Evolutionary conservation across 2,888 invertebrate genomes (phyloP).

Genomic region (Standfussiana lucernea): DNA sequence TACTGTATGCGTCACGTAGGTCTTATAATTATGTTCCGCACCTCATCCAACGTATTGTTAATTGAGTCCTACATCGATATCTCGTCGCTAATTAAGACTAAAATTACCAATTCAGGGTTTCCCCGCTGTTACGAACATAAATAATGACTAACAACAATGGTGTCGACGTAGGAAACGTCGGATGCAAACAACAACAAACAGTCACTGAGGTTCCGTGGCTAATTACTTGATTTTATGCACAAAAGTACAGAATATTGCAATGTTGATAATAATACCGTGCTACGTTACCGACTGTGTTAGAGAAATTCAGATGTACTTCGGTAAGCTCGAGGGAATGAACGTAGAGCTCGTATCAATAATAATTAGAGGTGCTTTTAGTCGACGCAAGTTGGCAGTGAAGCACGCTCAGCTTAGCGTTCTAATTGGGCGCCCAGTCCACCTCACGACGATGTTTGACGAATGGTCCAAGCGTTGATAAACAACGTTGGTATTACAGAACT

Average conservation of each 20-base stretch:
- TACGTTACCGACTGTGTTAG: conserved; percentile 48
- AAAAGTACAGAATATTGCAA: conserved; percentile 54
- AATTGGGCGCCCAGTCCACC: conserved; percentile 67
- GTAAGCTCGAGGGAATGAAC: conserved; percentile 64
- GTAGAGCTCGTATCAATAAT: conserved; percentile 72
- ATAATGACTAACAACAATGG: conserved; percentile 35
- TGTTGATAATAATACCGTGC: conserved; percentile 58
- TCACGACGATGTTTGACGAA: conserved; percentile 70
- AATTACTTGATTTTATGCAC: conserved; percentile 48
- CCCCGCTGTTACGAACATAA: conserved; percentile 28
- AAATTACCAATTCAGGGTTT: conserved; percentile 19
- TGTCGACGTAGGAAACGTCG: conserved; percentile 6
- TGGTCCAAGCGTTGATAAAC: conserved; percentile 71
- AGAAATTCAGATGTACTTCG: conserved; percentile 60
- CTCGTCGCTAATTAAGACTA: conserved; percentile 25
- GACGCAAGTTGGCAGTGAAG: conserved; percentile 71
- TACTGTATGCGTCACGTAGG: neutral
- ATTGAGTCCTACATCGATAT: conserved; percentile 13
- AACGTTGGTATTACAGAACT: conserved; percentile 63
- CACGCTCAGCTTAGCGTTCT: conserved; percentile 71
- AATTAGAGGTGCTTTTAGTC: conserved; percentile 75
- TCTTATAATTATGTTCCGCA: conserved; percentile 4
- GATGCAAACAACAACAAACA: conserved; percentile 43
- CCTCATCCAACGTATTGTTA: neutral
- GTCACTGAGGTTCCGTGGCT: conserved; percentile 37